Percentiles rank a stretch among this genome's conserved stretches.
These are phyloP conservation scores for Aegithalos caudatus DNA, from an alignment of 2,113 vertebrate species.

Conservation along the genomic window DNA sequence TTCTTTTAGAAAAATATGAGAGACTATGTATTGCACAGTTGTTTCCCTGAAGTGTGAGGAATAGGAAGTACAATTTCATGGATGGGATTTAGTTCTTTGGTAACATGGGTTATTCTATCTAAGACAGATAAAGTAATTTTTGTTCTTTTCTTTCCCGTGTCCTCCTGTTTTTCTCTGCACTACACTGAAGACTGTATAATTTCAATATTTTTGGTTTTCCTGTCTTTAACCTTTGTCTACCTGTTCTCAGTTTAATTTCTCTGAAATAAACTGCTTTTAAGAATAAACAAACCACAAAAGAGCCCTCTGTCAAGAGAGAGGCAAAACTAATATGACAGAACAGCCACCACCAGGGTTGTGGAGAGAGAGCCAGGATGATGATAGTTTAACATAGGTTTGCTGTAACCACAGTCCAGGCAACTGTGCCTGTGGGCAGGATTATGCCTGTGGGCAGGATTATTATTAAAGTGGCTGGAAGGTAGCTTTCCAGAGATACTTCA, in stretches of 20 bases:
- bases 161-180: background rate
- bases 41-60: background rate
- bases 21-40: background rate
- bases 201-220: background rate
- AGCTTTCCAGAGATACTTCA: background rate
- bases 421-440: background rate
- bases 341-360: background rate
- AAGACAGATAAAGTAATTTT: background rate
- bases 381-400: background rate
- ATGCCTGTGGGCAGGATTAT: background rate
- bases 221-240: background rate
- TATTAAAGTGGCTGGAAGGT: background rate
- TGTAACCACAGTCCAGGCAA: background rate
- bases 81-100: background rate
- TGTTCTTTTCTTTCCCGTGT: background rate
- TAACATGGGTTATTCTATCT: background rate
- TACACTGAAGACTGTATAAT: background rate
- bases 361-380: background rate
- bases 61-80: background rate
- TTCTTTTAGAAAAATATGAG: background rate
- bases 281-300: background rate
- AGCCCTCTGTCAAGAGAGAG: background rate
- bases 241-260: background rate
- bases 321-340: background rate
- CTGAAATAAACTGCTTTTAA: background rate